Conservation (phyloP, 2,797 vertebrate genomes). For the Labroides dimidiatus region DNA sequence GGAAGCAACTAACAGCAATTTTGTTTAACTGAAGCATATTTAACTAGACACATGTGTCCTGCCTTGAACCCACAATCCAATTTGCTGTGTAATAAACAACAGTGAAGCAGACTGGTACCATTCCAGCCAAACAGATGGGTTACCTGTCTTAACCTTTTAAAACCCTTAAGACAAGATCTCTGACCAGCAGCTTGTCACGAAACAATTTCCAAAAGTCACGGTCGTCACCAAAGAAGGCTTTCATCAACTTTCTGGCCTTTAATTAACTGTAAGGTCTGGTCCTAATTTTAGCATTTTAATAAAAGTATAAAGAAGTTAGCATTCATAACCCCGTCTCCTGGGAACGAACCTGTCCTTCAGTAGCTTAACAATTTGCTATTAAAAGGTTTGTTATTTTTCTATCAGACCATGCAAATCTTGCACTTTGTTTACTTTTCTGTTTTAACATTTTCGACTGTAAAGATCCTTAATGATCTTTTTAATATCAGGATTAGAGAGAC, state of each 20-base stretch:
- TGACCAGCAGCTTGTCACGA: slow-evolving; percentile 2
- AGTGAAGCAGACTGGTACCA: neutral
- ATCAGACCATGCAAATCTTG: too few relatives aligned
- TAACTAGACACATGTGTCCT: neutral
- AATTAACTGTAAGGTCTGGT: too few relatives aligned
- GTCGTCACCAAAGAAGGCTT: too few relatives aligned
- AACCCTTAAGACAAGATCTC: slow-evolving; percentile 34
- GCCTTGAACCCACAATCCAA: slow-evolving; percentile 1
- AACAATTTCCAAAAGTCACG: neutral
- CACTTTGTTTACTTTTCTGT: too few relatives aligned
- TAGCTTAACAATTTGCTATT: too few relatives aligned
- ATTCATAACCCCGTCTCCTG: too few relatives aligned
- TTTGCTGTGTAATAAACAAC: neutral
- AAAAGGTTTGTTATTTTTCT: neutral
- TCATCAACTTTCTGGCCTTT: neutral
- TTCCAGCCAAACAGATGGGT: slow-evolving; percentile 19
- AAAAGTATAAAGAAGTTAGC: too few relatives aligned
- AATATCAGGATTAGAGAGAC: neutral
- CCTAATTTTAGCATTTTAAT: neutral
- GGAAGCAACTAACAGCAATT: neutral
- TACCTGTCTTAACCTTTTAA: slow-evolving; percentile 24
- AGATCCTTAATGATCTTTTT: neutral
- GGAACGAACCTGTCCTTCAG: too few relatives aligned
- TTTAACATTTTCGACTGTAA: too few relatives aligned
- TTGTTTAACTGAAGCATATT: neutral